Percentiles rank a stretch among this genome's conserved stretches.
phyloP scores from a whole-genome alignment of 2,113 vertebrate genomes.

The Boulengeromyrus knoepffleri region DNA sequence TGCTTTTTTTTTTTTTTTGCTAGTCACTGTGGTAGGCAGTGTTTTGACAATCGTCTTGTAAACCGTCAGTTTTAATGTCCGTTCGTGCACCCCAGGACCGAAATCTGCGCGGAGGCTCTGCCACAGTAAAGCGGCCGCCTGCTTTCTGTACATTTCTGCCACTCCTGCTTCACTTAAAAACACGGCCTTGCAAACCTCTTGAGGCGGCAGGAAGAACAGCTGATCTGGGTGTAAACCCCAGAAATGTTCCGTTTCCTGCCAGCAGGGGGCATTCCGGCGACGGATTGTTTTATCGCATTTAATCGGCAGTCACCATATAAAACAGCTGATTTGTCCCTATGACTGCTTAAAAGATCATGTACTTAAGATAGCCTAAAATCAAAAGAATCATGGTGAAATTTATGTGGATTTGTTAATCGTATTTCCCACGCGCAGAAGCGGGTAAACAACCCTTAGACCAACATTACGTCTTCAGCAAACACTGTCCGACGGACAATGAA shows the following conservation, averaged over 20 bases:
- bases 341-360: neutral
- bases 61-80: conserved; percentile 36
- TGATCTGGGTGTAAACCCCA: neutral
- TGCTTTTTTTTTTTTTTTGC: conserved; percentile 11
- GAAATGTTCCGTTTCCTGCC: neutral
- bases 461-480: conserved; percentile 37
- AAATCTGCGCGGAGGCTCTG: neutral
- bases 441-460: conserved; percentile 34
- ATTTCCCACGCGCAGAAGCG: conserved; percentile 22
- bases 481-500: conserved; percentile 8
- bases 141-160: neutral
- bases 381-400: neutral
- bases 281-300: neutral
- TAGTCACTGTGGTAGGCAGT: conserved; percentile 16
- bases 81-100: neutral
- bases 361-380: neutral
- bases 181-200: neutral
- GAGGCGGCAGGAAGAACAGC: neutral
- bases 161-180: neutral
- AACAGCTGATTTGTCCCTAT: neutral
- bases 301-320: neutral
- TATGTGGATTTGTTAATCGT: neutral
- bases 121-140: neutral
- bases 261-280: neutral
- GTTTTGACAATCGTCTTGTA: conserved; percentile 46